These are phyloP conservation scores for Chiridota heheva DNA, from an alignment of 35 echinoderm and acorn worm genomes.

Conservation along the genomic window DNA sequence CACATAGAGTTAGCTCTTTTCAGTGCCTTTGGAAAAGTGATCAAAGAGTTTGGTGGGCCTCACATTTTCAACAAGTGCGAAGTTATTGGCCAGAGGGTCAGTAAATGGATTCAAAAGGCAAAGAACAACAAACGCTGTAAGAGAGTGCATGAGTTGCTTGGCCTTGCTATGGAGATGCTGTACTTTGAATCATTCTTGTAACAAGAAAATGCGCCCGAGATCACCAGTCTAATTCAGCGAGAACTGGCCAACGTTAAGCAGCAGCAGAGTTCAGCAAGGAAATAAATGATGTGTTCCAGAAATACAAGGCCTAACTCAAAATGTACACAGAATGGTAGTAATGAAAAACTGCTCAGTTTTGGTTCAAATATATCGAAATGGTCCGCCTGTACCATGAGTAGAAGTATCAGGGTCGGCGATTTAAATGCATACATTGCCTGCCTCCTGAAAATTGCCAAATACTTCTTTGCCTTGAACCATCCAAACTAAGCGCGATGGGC, in stretches of 20 bases:
- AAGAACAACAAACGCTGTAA: slow-evolving; percentile 25
- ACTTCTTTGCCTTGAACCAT: slow-evolving; percentile 20
- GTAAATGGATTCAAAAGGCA: slow-evolving; percentile 14
- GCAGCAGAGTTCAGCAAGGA: slow-evolving; percentile 1
- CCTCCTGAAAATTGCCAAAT: slow-evolving; percentile 9
- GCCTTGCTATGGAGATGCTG: slow-evolving; percentile 14
- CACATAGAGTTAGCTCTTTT: slow-evolving; percentile 18
- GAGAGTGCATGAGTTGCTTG: slow-evolving; percentile 1
- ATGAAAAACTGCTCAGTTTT: slow-evolving; percentile 22
- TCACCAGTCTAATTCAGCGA: background rate
- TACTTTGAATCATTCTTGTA: too few relatives aligned
- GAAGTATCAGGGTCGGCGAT: background rate
- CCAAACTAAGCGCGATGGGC: slow-evolving; percentile 11
- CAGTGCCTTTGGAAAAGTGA: slow-evolving; percentile 13
- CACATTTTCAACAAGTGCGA: slow-evolving; percentile 14
- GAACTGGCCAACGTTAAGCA: background rate
- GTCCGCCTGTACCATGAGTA: slow-evolving; percentile 3
- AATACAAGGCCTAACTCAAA: slow-evolving; percentile 11
- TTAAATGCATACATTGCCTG: slow-evolving; percentile 16
- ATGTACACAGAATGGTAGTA: background rate
- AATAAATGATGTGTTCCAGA: slow-evolving; percentile 10
- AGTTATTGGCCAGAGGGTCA: slow-evolving; percentile 19
- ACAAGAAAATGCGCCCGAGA: slow-evolving; percentile 4
- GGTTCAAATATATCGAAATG: slow-evolving; percentile 8
- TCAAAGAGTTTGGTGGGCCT: background rate